Evolutionary conservation across 2,113 vertebrate genomes (phyloP).

Genomic region (Caloenas nicobarica): DNA sequence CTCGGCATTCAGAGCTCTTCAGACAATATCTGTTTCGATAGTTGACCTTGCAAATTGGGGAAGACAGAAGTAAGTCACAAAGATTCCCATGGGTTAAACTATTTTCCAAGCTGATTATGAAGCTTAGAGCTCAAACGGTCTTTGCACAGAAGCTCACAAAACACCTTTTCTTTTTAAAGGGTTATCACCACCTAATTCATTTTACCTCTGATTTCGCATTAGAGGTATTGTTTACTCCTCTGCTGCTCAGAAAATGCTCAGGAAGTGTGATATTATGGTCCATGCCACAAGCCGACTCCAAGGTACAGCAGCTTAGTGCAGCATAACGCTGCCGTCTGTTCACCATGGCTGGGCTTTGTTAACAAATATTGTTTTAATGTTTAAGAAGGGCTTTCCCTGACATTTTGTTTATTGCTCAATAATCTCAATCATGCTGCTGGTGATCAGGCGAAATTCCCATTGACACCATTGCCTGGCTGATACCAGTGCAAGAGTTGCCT

Average conservation of each 20-base stretch:
- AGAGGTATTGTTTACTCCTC: conserved; percentile 34
- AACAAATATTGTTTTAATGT: neutral
- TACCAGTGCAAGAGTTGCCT: neutral
- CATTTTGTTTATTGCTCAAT: neutral
- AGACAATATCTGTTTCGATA: neutral
- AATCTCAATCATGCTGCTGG: neutral
- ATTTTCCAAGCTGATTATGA: conserved; percentile 63
- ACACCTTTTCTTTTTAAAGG: conserved; percentile 48
- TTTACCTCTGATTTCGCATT: conserved; percentile 33
- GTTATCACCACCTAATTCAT: conserved; percentile 38
- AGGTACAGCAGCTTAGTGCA: neutral
- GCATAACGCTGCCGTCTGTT: neutral
- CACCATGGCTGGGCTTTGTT: neutral
- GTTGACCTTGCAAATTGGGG: neutral
- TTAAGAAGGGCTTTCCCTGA: neutral
- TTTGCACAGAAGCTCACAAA: conserved; percentile 55
- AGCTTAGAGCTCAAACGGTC: conserved; percentile 42
- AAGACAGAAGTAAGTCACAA: conserved; percentile 54
- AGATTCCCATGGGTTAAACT: conserved; percentile 40
- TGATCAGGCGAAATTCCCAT: neutral
- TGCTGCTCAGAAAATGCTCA: neutral
- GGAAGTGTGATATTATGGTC: conserved; percentile 9
- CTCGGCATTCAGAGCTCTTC: neutral
- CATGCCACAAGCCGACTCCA: neutral
- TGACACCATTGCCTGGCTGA: neutral